Evolutionary conservation across 2,888 invertebrate species (phyloP), one percentile per base, ranked within the genome.

Genomic region (Ligdia adustata): DNA sequence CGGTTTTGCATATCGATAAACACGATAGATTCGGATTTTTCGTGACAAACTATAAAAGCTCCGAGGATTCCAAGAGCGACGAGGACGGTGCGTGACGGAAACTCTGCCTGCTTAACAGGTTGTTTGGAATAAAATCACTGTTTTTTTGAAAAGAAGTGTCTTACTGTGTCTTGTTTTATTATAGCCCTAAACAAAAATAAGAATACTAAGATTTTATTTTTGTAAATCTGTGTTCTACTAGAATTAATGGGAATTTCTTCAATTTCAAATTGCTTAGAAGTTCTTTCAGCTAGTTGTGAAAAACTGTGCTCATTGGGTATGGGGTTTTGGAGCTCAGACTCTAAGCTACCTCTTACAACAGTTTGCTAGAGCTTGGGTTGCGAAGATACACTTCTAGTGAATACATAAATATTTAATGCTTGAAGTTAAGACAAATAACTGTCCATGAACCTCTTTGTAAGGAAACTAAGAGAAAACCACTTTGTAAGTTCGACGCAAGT

Each of bases 1-100:
- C 52, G 56, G 62, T 60, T 62, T 55, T 55, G 60, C 59, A 55
- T 58, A 59, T 58, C 55, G 46, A 51, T 43, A 45, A 38, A 48
- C 48, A 38, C 42, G 37, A 48, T 37, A 33, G 14, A 42, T 42
- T 38, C 15, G 24, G 12, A 47, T 40, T 47, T 40, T 16, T 47
- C 46, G 40, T 47, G 40, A 47, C 46, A 47, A 40, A 40, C 40
- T 35, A 16, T 12, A 35, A 13, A 31, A 15, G 28, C 24, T 18
- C n/a, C 33, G 26, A 34, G 28, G 28, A 33, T 26, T 27, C 32
- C 9, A 26, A 9, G 35, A 22, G 26, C 32, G 40, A 9, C 32
- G 27, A 42, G 26, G 18, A 42, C 38, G 26, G 40, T 47, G 46
- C 46, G 46, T 47, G 46, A 40, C 46, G 46, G 34, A 46, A 39